Base-by-base conservation (phyloP, 2,113 vertebrate species). In the Lepus europaeus region DNA sequence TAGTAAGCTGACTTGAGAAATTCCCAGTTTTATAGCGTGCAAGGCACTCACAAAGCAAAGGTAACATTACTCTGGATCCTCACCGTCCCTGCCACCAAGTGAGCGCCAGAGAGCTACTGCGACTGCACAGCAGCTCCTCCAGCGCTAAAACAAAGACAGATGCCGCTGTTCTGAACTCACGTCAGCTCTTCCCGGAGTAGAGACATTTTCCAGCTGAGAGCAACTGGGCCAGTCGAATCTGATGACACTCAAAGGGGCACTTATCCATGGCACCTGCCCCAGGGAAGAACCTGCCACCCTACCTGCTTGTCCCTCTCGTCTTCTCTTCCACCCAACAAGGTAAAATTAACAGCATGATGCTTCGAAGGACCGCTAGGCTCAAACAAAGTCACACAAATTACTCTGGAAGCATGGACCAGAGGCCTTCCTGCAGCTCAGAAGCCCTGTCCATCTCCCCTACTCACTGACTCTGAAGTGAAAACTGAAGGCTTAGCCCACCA, bases 171-270 rank as follows among this genome's bases (percentile, higher is more conserved):
- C 69, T 51, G 22, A 94, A 73, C 49, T 76, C 31, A 87, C 33
- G n/a, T 56, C 68, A 85, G 86, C 12, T 93, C 63, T 36, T 49
- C 64, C 11, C 20, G 5, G 84, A 82, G 86, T 61, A 39, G 1
- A 23, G 7, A 61, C 31, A 68, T n/a, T 87, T 83, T 81, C 69
- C 90, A 96, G 49, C 68, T 53, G 64, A 74, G 93, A 80, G 61
- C 11, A 76, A 79, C 11, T 29, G 12, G 83, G 13, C 20, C 66
- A 78, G 76, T 5, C 72, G 76, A 87, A 80, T 89, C 31, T 78
- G 49, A 80, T 13, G 33, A 59, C 4, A 79, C 4, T 20, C 23
- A 66, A 64, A 83, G 59, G 49, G 56, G 69, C 81, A 93, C 72
- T 78, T 20, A 33, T 2, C 0, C 14, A 11, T 3, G 74, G 63